Base-by-base conservation (phyloP, 2,113 vertebrate species). In the Neoarius graeffei region DNA sequence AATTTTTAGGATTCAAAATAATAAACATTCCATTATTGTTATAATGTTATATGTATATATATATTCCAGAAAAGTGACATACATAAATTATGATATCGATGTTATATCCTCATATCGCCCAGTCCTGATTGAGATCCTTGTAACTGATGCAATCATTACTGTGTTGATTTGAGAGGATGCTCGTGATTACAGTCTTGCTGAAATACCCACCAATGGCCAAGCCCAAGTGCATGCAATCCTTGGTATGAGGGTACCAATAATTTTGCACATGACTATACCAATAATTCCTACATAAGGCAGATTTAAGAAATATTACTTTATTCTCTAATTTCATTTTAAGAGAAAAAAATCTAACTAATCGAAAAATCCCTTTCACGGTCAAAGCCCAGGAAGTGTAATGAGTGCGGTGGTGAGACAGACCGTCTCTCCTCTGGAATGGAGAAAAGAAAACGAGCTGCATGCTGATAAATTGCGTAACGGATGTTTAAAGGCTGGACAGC, bases 381-480 rank as follows among this genome's bases (percentile, higher is more conserved):
- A 89, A 91, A 60, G 35, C 10, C 88, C 83, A 88, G 81, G 84
- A 90, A 81, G 88, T 90, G 79, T 25, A 86, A 84, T 85, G 88
- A 87, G 89, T 80, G 84, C 52, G 57, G 66, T 86, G 91, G 25
- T 48, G 76, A 88, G 71, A 88, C 90, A 90, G 82, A 66, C 79
- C 89, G 88, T 66, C 76, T 90, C 80, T 90, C 88, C 88, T 64
- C 83, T 69, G 42, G 89, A 91, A 93, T 88, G 48, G 86, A 60
- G 90, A 94, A 94, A 92, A 83, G 87, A 79, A 94, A 94, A 94
- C 91, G 89, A 94, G 94, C 90, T 91, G 92, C 91, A 88, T 89
- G 87, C 92, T 92, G 93, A 94, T 94, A 94, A 95, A 95, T 93
- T 93, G 93, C 93, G 94, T 95, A 95, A 95, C 94, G 90, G 92